Evolutionary conservation across 2,113 vertebrate species (phyloP), one percentile per base, ranked within the genome.

Genomic region (Eptesicus fuscus): DNA sequence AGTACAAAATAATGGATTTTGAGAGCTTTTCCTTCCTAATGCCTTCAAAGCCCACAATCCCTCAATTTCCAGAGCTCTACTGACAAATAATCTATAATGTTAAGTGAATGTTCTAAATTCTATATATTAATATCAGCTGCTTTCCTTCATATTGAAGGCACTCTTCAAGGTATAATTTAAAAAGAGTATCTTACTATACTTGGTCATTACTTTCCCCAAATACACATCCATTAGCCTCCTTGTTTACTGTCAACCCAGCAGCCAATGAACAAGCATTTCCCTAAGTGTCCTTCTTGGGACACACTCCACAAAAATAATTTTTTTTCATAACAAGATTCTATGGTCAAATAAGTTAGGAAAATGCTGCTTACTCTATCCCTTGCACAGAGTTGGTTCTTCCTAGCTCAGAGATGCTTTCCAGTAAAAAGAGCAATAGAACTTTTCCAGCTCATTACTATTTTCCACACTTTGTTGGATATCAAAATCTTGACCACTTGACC

Each of bases 11-110:
- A 61, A 61, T 7, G 14, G 11, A 85, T 53, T 44, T 77, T 32
- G 47, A 93, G 67, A 93, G 78, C 86, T 71, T 94, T 94, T 71
- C 25, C 37, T 37, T 96, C 35, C 20, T 93, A 47, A 91, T 67
- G 63, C 35, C 69, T 77, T 84, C 65, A 65, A 53, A 91, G 49
- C 20, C 71, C 73, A 70, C 25, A 51, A 91, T 40, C 16, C 28
- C 18, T 32, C 40, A 44, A 53, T 47, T 89, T 51, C 44, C 51
- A 74, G 14, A 37, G 28, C 1, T 49, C 76, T 28, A 70, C 1
- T 88, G 83, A 92, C n/a, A 67, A 83, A 84, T 0, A 73, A 35
- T 44, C 35, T 47, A 35, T 83, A 88, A 59, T 61, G 12, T 14
- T 32, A 92, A 86, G 71, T 7, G 53, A 53, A 23, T 17, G 65